Percentiles rank a stretch among this genome's conserved stretches.
Conservation (phyloP, 2,113 vertebrate species). For the Oncorhynchus masou region DNA sequence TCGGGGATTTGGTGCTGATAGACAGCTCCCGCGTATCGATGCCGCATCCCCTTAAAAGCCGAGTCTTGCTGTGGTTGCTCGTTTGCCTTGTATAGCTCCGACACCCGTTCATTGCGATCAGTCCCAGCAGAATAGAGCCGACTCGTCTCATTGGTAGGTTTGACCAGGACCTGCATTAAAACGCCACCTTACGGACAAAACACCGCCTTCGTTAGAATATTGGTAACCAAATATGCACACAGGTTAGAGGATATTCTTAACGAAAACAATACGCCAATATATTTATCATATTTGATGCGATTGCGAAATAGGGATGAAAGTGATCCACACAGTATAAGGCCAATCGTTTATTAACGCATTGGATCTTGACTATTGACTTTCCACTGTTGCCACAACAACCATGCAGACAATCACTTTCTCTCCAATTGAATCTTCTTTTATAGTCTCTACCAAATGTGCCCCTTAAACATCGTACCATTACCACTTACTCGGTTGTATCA, state of each 20-base stretch:
- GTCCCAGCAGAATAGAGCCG: conserved; percentile 72
- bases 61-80: conserved; percentile 70
- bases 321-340: neutral
- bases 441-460: conserved; percentile 21
- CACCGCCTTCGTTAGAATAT: conserved; percentile 65
- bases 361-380: conserved; percentile 36
- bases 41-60: conserved; percentile 76
- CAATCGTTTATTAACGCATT: no score
- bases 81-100: conserved; percentile 68
- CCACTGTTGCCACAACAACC: conserved; percentile 50
- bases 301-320: conserved; percentile 1
- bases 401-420: conserved; percentile 53
- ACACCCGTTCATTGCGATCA: conserved; percentile 71
- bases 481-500: neutral
- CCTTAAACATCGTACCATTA: no score
- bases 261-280: neutral
- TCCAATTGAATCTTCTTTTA: conserved; percentile 6
- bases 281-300: neutral
- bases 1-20: conserved; percentile 65
- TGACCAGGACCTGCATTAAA: conserved; percentile 73
- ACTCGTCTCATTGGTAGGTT: conserved; percentile 74
- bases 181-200: conserved; percentile 72
- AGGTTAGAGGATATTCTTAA: neutral
- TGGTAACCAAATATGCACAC: conserved; percentile 62
- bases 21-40: conserved; percentile 72